Conservation (phyloP, 2,888 invertebrate species). For the Dascillus cervinus region DNA sequence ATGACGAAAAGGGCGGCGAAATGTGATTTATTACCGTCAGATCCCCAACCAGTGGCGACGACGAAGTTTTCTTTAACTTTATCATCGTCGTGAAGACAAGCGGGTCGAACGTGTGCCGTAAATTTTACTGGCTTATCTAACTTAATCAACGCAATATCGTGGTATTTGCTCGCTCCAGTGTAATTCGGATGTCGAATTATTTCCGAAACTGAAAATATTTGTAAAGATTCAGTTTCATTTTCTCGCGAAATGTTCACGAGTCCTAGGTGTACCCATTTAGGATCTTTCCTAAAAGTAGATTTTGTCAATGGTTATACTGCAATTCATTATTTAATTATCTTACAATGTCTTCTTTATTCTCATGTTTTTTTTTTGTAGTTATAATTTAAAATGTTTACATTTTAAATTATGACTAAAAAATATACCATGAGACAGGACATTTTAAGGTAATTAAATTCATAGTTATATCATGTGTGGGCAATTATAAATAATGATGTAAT, state of each 20-base stretch:
- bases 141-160: constrained; percentile 44
- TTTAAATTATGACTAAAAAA: too few species aligned
- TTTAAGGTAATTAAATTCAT: too few species aligned
- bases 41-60: constrained; percentile 40
- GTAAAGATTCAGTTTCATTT: constrained; percentile 8
- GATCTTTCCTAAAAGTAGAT: constrained; percentile 14
- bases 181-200: constrained; percentile 39
- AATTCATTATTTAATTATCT: too few species aligned
- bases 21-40: constrained; percentile 4
- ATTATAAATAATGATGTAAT: too few species aligned
- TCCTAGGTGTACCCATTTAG: constrained; percentile 37
- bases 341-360: too few species aligned
- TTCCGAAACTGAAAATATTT: constrained; percentile 18
- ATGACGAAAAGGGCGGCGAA: too few species aligned
- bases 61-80: constrained; percentile 16
- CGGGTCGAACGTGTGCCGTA: constrained; percentile 36
- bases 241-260: constrained; percentile 30
- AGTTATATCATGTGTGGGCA: too few species aligned
- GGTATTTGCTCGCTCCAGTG: constrained; percentile 34
- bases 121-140: constrained; percentile 33
- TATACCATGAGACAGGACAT: too few species aligned
- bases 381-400: too few species aligned
- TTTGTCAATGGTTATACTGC: neutral
- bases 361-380: too few species aligned
- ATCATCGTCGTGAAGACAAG: constrained; percentile 33